Percentiles rank a stretch among this genome's conserved stretches.
Evolutionary conservation across 2,797 vertebrate genomes (phyloP).

Genomic region (Pipistrellus kuhlii): DNA sequence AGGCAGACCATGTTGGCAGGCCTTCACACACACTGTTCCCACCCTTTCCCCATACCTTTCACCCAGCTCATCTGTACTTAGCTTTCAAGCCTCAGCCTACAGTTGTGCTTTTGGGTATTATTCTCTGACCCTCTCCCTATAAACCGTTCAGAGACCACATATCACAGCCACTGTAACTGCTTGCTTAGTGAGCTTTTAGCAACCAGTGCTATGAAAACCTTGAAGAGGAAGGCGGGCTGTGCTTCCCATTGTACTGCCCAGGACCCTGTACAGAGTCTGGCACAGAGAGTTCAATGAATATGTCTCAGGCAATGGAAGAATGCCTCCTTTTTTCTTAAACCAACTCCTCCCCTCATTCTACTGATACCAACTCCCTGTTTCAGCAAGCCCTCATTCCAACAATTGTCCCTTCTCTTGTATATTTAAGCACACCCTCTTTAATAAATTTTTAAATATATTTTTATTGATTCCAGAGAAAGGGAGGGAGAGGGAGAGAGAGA

Average conservation of each 20-base stretch:
- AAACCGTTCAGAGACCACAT: not conserved
- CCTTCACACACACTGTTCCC: not conserved
- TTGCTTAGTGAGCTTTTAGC: not conserved
- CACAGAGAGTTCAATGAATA: not conserved
- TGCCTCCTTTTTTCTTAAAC: not conserved
- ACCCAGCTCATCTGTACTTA: not conserved
- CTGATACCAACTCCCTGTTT: not conserved
- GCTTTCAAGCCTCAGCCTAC: not conserved
- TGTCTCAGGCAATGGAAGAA: not conserved
- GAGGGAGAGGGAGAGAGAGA: too few species aligned
- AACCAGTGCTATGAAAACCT: not conserved
- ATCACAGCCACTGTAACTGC: not conserved
- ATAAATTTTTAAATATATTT: too few species aligned
- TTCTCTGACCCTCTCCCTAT: not conserved
- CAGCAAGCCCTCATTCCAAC: not conserved
- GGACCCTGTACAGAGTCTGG: not conserved
- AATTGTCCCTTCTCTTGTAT: not conserved
- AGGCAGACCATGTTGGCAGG: not conserved
- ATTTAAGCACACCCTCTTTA: too few species aligned
- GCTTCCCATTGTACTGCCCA: not conserved
- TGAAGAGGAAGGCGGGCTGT: not conserved
- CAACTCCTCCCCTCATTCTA: not conserved
- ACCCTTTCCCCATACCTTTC: not conserved
- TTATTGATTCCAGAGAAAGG: too few species aligned
- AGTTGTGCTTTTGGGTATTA: not conserved